Evolutionary conservation across 2,113 vertebrate species (phyloP).

Genomic region (Alaudala cheleensis): DNA sequence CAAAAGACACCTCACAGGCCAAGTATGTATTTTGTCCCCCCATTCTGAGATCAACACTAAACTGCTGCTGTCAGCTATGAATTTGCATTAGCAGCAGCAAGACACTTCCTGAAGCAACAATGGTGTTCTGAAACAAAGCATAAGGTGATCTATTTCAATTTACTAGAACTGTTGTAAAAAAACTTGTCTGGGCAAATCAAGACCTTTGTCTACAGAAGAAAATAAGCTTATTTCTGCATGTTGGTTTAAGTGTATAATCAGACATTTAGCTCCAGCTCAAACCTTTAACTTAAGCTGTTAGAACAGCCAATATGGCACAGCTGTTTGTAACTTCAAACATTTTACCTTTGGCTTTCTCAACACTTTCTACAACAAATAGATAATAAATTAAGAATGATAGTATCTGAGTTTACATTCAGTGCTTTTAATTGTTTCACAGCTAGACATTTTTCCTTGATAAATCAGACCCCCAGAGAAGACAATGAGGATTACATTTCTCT

Average conservation of each 20-base stretch:
- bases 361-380: neutral
- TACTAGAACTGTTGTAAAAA: neutral
- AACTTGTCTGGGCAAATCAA: neutral
- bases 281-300: neutral
- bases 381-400: neutral
- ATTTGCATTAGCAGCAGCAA: neutral
- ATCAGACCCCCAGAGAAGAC: neutral
- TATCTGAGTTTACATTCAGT: neutral
- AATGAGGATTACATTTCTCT: neutral
- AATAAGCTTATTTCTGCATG: neutral
- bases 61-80: neutral
- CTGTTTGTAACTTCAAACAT: neutral
- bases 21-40: neutral
- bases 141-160: neutral
- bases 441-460: neutral
- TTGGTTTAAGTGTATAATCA: neutral
- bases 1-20: neutral
- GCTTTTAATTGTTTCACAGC: neutral
- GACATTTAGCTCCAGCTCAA: neutral
- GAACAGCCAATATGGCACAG: neutral
- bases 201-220: neutral
- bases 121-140: neutral
- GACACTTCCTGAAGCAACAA: neutral
- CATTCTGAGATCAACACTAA: neutral
- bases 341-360: neutral